Percentiles rank a stretch among this genome's conserved stretches.
Evolutionary conservation across 2,113 vertebrate genomes (phyloP).

Genomic region (Struthidea cinerea): DNA sequence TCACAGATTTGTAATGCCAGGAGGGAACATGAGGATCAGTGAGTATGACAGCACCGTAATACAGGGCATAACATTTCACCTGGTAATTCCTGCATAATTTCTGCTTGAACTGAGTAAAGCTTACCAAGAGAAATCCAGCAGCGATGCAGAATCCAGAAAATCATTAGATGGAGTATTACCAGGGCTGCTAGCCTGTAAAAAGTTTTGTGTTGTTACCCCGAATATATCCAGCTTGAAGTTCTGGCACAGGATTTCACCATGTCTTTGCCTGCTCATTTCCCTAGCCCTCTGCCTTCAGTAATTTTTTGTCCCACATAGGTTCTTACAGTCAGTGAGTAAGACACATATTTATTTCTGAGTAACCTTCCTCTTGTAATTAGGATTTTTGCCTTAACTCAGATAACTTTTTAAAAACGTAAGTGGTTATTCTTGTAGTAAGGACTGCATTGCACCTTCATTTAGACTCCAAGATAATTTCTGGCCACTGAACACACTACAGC

Average conservation of each 20-base stretch:
- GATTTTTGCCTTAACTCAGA: background rate
- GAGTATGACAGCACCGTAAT: background rate
- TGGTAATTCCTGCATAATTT: slow-evolving; percentile 7
- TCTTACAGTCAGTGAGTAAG: background rate
- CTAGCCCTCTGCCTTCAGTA: background rate
- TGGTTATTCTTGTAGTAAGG: background rate
- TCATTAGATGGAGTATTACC: background rate
- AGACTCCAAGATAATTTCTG: background rate
- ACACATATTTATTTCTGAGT: background rate
- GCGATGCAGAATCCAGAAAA: background rate
- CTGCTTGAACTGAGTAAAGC: background rate
- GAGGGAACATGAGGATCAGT: slow-evolving; percentile 23
- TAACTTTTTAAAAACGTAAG: background rate
- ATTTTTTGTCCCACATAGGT: background rate
- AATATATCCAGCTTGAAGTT: background rate
- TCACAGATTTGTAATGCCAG: slow-evolving; percentile 17
- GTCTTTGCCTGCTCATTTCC: background rate
- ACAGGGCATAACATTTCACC: slow-evolving; percentile 34
- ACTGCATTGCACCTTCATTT: background rate
- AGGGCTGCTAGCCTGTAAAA: background rate
- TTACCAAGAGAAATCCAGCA: background rate
- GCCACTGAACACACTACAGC: background rate
- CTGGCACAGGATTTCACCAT: background rate
- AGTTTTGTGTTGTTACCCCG: background rate
- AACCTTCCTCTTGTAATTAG: background rate